Evolutionary conservation across 2,888 invertebrate species (phyloP).

Genomic region (Hydraecia micacea): DNA sequence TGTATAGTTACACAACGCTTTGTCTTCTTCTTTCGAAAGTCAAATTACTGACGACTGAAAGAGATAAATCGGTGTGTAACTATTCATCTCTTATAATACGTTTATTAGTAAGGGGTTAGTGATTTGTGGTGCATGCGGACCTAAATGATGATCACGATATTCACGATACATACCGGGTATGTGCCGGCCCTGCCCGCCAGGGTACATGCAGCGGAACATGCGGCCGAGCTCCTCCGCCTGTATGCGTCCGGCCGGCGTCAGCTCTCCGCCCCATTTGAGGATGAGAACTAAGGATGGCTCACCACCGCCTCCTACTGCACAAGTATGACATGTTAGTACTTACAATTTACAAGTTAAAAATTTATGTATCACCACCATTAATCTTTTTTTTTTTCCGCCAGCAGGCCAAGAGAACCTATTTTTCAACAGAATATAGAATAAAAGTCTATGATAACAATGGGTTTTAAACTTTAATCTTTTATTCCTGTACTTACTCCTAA

Average conservation of each 20-base stretch:
- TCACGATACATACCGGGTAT: conserved; percentile 91
- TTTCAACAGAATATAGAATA: neutral
- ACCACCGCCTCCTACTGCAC: conserved; percentile 93
- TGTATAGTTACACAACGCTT: too few species aligned
- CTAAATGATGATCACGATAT: conserved; percentile 66
- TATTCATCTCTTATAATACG: too few species aligned
- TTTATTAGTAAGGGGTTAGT: neutral
- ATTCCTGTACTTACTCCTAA: neutral
- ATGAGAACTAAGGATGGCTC: conserved; percentile 99
- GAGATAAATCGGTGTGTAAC: too few species aligned
- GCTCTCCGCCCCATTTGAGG: conserved; percentile 99
- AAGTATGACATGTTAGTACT: neutral
- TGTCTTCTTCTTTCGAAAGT: too few species aligned
- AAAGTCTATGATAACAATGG: neutral
- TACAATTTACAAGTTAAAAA: neutral
- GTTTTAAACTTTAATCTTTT: neutral
- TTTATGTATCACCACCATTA: neutral
- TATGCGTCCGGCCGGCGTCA: conserved; percentile 99
- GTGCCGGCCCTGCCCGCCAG: conserved; percentile 98
- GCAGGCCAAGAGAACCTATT: neutral
- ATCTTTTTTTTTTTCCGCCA: neutral
- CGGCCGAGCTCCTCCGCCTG: conserved; percentile 99
- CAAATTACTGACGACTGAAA: too few species aligned
- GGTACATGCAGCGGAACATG: conserved; percentile 99
- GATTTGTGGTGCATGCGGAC: neutral